phyloP scores from a whole-genome alignment of 92 coral and sea anemone genomes.

The Porites divaricata region DNA sequence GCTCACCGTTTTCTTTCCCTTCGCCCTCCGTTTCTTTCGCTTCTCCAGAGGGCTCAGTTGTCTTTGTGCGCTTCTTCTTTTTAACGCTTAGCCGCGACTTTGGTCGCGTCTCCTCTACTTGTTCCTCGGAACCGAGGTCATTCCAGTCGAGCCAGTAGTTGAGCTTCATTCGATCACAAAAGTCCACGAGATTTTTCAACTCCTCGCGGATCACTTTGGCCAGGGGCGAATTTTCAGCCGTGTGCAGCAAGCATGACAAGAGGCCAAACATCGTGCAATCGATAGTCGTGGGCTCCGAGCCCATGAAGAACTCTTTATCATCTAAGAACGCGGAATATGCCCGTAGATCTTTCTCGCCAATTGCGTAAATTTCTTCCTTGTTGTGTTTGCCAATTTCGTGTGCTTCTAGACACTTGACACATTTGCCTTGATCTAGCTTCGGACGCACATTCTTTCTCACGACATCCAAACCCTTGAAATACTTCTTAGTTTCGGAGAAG shows the following conservation, averaged over 20 bases:
- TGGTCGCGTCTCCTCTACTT: constrained; percentile 88
- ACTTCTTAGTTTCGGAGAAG: constrained; percentile 97
- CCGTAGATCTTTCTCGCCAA: constrained; percentile 91
- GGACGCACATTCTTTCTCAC: constrained; percentile 87
- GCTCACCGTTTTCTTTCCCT: not conserved
- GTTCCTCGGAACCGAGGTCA: constrained; percentile 91
- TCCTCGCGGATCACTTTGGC: constrained; percentile 85
- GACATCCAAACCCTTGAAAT: constrained; percentile 92
- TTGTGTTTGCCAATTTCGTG: constrained; percentile 97
- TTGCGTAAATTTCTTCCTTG: constrained; percentile 92
- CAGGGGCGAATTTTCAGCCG: constrained; percentile 92
- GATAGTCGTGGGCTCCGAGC: constrained; percentile 85
- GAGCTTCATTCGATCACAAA: constrained; percentile 95
- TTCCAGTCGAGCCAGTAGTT: constrained; percentile 94
- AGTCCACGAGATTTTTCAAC: constrained; percentile 80
- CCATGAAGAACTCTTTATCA: constrained; percentile 97
- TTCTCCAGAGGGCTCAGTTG: constrained; percentile 67
- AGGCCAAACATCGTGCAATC: constrained; percentile 98
- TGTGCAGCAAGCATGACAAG: constrained; percentile 87
- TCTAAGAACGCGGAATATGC: constrained; percentile 81
- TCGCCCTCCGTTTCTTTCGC: constrained; percentile 52
- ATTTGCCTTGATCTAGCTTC: constrained; percentile 95
- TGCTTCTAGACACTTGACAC: constrained; percentile 96
- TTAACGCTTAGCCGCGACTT: constrained; percentile 84
- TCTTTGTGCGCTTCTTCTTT: constrained; percentile 78